Conservation (phyloP, 2,797 vertebrate genomes). For the Orientallactaga sibirica region DNA sequence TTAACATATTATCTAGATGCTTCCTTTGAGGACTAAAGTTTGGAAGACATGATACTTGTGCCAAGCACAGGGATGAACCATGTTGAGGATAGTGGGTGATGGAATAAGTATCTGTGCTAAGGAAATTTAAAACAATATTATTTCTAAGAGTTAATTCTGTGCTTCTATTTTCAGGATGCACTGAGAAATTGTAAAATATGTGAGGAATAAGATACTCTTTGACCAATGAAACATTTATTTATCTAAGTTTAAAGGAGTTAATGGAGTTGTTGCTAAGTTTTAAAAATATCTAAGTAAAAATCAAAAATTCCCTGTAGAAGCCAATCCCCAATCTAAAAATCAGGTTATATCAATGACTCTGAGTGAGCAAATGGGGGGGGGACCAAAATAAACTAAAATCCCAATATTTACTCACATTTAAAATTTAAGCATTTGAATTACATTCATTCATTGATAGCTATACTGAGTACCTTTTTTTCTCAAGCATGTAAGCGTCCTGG, state of each 20-base stretch:
- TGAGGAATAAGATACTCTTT: not conserved
- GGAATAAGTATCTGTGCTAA: not conserved
- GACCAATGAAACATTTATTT: not conserved
- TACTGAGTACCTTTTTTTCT: not conserved
- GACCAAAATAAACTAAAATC: not conserved
- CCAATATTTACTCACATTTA: not conserved
- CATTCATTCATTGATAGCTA: not conserved
- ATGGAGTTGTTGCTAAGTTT: not conserved
- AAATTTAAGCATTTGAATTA: no score
- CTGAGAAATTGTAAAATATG: not conserved
- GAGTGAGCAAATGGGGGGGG: not conserved
- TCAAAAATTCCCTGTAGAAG: not conserved
- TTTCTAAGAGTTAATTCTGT: not conserved
- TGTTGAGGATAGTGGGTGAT: not conserved
- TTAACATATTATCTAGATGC: not conserved
- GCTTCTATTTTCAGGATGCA: not conserved
- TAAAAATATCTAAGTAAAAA: not conserved
- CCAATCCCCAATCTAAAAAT: not conserved
- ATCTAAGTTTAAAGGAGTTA: not conserved
- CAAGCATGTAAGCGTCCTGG: not conserved
- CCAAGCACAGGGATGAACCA: not conserved
- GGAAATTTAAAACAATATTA: not conserved
- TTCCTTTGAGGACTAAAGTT: not conserved
- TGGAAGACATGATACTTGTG: not conserved
- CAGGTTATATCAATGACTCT: not conserved